Evolutionary conservation across 1,140 invertebrate species (phyloP).

Genomic region (Mylabris phalerata): DNA sequence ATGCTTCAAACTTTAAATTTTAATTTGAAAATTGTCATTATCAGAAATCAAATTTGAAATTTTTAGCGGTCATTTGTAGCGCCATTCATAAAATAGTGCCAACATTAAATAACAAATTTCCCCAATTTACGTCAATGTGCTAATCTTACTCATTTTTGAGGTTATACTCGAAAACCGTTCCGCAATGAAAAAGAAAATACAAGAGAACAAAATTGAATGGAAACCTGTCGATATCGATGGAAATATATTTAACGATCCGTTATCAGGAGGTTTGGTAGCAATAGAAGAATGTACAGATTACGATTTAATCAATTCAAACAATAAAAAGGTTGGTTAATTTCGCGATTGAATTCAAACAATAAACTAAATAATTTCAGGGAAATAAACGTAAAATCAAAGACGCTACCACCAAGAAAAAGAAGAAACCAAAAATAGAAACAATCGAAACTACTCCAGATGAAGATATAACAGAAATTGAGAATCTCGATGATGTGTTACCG

Average conservation of each 20-base stretch:
- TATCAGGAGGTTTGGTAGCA: slow-evolving; percentile 52
- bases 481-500: slow-evolving; percentile 48
- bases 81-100: too few relatives aligned
- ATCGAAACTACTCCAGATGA: slow-evolving; percentile 17
- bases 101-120: too few relatives aligned
- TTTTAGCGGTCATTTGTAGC: too few relatives aligned
- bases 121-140: too few relatives aligned
- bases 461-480: slow-evolving; percentile 21
- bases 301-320: slow-evolving; percentile 41
- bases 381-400: slow-evolving; percentile 4
- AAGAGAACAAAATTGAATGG: slow-evolving; percentile 40
- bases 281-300: slow-evolving; percentile 58
- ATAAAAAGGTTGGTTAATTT: slow-evolving; percentile 27
- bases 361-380: slow-evolving; percentile 12
- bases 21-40: too few relatives aligned
- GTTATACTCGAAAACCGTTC: too few relatives aligned
- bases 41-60: too few relatives aligned
- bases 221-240: slow-evolving; percentile 51
- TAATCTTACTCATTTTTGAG: too few relatives aligned
- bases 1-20: too few relatives aligned
- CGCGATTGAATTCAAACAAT: not conserved
- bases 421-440: slow-evolving; percentile 9
- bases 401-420: not conserved
- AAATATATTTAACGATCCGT: slow-evolving; percentile 40
- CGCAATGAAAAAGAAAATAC: not conserved